phyloP scores from a whole-genome alignment of 2,888 invertebrate species.

The Drosophila anceps region DNA sequence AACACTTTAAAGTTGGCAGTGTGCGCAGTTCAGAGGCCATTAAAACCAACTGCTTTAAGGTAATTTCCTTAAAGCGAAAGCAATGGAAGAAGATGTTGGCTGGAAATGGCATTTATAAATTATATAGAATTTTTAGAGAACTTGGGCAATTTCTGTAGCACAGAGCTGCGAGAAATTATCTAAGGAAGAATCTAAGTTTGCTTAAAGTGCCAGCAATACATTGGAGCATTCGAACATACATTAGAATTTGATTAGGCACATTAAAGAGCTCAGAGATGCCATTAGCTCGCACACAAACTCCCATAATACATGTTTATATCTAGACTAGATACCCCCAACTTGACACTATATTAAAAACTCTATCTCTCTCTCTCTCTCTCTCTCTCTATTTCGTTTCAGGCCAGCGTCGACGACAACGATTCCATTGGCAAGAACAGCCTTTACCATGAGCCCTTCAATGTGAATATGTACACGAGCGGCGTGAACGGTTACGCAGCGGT shows the following conservation, averaged over 20 bases:
- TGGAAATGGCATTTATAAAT: neutral
- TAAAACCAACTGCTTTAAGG: slow-evolving; percentile 43
- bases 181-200: too few relatives aligned
- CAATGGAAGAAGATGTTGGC: neutral
- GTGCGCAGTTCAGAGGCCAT: slow-evolving; percentile 7
- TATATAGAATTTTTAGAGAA: neutral
- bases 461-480: slow-evolving; percentile 86
- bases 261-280: slow-evolving; percentile 23
- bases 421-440: slow-evolving; percentile 86
- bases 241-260: neutral
- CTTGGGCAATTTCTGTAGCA: too few relatives aligned
- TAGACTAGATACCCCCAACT: slow-evolving; percentile 9
- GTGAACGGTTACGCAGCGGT: slow-evolving; percentile 86
- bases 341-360: slow-evolving; percentile 49
- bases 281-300: neutral
- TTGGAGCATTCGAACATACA: neutral
- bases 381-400: slow-evolving; percentile 55
- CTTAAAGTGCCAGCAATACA: neutral
- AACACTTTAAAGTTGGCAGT: slow-evolving; percentile 42
- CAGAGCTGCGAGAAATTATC: too few relatives aligned
- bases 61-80: slow-evolving; percentile 33
- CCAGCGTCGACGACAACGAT: slow-evolving; percentile 84
- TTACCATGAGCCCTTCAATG: slow-evolving; percentile 86
- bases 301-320: slow-evolving; percentile 18
- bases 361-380: too few relatives aligned